Evolutionary conservation across 2,888 invertebrate species (phyloP).

Genomic region (Noctua janthina): DNA sequence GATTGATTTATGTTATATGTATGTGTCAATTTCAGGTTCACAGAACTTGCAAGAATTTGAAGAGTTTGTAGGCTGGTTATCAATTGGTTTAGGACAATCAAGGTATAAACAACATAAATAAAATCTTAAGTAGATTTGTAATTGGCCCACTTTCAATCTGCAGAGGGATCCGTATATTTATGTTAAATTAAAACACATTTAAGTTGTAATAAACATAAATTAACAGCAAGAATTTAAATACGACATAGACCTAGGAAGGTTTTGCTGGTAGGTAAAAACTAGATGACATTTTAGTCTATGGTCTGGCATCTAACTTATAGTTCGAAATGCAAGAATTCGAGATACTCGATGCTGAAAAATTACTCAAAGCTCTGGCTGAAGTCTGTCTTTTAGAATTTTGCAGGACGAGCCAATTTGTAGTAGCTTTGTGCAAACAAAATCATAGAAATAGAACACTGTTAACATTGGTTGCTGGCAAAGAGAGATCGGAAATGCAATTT

Average conservation of each 20-base stretch:
- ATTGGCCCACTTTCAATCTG: neutral
- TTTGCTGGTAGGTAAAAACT: neutral
- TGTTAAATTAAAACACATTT: no score
- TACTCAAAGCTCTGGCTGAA: neutral
- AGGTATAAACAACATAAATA: neutral
- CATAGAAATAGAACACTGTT: neutral
- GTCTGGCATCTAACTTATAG: neutral
- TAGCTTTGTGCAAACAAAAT: constrained; percentile 17
- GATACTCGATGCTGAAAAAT: constrained; percentile 9
- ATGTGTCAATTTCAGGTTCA: neutral
- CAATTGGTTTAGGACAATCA: no score
- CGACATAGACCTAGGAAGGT: neutral
- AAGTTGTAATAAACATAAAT: neutral
- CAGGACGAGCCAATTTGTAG: constrained; percentile 21
- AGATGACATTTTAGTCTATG: neutral
- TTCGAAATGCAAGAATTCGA: neutral
- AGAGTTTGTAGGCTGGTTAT: neutral
- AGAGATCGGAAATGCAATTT: constrained; percentile 12
- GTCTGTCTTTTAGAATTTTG: neutral
- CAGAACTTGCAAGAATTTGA: neutral
- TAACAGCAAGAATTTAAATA: neutral
- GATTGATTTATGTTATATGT: neutral
- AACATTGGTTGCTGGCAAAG: neutral
- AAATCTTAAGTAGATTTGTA: neutral
- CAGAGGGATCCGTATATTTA: no score